Base-by-base conservation (phyloP, 2,888 invertebrate species). In the Mimas tiliae region DNA sequence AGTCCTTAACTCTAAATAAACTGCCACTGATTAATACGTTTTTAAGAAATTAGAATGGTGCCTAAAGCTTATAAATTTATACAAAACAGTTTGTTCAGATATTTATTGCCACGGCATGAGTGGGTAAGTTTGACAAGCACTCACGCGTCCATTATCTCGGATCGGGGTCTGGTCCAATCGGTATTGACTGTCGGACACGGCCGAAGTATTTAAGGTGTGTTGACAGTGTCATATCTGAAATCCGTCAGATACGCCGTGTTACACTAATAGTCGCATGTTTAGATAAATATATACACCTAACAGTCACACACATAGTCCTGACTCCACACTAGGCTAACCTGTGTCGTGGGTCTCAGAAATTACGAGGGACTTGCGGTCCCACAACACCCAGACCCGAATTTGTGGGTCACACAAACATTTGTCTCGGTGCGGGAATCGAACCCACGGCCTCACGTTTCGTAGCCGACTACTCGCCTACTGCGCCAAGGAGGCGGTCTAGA, bases 61-160 rank as follows among this genome's bases (percentile, higher is more conserved):
- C 11, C 55, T 34, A 51, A 38, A 63, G 33, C 34, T 34, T 64
- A 51, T 51, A 34, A 51, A 64, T 63, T 14, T 63, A 48, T 51
- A 38, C 38, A 51, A 64, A 64, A 64, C 63, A 64, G 11, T 48
- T 63, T 38, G 51, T 51, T 64, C 51, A 7, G 33, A 16, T 64
- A 64, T 64, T 64, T 64, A 64, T 64, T 64, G 51, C 27, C 33
- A 21, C 19, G 58, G 42, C 48, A 64, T 64, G 63, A 51, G 63
- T 64, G 51, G 50, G 19, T 47, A 12, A 58, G 21, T 68, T 70
- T 70, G 77, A 75, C 72, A 73, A 72, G 65, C 68, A 70, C 67
- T 70, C 72, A 73, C 74, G 74, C 72, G 72, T 67, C 67, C 69
- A 72, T 73, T 76, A 74, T 74, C 76, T 70, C 53, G 62, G 69